Percentiles rank a stretch among this genome's conserved stretches.
Conservation (phyloP, 2,888 invertebrate species). For the Scaptomyza caliginosa region DNA sequence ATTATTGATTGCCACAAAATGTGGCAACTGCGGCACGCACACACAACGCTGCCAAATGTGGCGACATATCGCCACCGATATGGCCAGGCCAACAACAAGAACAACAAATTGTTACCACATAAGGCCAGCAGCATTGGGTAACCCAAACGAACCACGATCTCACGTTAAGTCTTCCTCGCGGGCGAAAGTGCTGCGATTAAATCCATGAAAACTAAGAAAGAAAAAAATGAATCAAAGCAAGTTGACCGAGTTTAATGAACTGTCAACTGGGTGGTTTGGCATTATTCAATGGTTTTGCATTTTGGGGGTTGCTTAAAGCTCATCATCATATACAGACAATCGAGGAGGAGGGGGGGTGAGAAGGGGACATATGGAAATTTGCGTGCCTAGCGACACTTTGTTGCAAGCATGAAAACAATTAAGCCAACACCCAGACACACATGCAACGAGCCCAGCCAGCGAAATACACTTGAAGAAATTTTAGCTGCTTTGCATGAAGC, state of each 20-base stretch:
- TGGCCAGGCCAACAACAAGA: slow-evolving; percentile 62
- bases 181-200: slow-evolving; percentile 30
- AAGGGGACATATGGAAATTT: slow-evolving; percentile 34
- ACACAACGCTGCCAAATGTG: slow-evolving; percentile 49
- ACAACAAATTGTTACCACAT: slow-evolving; percentile 73
- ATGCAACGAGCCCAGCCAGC: slow-evolving; percentile 1
- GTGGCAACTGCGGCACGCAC: slow-evolving; percentile 72
- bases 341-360: no score
- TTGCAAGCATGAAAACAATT: slow-evolving; percentile 55
- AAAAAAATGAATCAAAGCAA: slow-evolving; percentile 53
- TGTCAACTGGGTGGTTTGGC: slow-evolving; percentile 21
- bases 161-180: background rate
- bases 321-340: slow-evolving; percentile 7
- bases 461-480: background rate
- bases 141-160: slow-evolving; percentile 19
- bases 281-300: slow-evolving; percentile 31
- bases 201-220: no score
- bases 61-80: slow-evolving; percentile 41
- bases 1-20: slow-evolving; percentile 77
- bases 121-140: slow-evolving; percentile 62
- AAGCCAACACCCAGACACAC: slow-evolving; percentile 57
- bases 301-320: slow-evolving; percentile 9
- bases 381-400: slow-evolving; percentile 75
- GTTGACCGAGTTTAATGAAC: slow-evolving; percentile 57
- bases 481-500: no score